Base-by-base conservation (phyloP, 2,797 vertebrate genomes). In the Lepus oiostolus region DNA sequence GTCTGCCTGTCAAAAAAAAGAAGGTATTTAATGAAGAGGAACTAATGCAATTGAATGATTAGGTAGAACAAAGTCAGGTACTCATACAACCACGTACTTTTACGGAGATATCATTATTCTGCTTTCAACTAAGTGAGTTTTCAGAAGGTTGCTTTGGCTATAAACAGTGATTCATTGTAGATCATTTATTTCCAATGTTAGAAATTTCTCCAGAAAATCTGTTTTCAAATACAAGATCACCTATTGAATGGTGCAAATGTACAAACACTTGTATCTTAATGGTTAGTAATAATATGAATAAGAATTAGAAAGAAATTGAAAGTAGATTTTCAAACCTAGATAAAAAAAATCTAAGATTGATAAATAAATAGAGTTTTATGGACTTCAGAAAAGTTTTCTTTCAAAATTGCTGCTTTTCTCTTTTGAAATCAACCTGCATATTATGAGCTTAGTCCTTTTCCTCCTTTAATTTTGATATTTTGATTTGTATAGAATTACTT, bases 81-180 rank as follows among this genome's bases (percentile, higher is more conserved):
- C 26, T 72, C 28, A 26, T 62, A 82, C 10, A 65, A 2, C 6
- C n/a, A 71, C 58, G 8, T 63, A 12, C 9, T 86, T 92, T 88
- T 85, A 85, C 30, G 80, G 9, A 54, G 1, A 26, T 50, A 28
- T 8, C 30, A 52, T 76, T 81, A 60, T 32, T 85, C 88, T 92
- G 74, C 14, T 81, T 84, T 95, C 38, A 86, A 30, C 72, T 93
- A 74, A 63, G 19, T 81, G 21, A 82, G 67, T 88, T 93, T 35
- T 81, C 81, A 50, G 5, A 19, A 14, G n/a, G 1, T 70, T 89
- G 12, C 19, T 88, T 84, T 93, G 30, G 21, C 32, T 91, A n/a
- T 87, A 28, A 76, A 16, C 6, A 91, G 5, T 58, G 32, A 62
- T 4, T 89, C 92, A 38, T 14, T 63, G 24, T 47, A 81, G 24